These are phyloP conservation scores for Masnerella sp. DNA, from an alignment of 2,888 invertebrate genomes.

Conservation along the genomic window DNA sequence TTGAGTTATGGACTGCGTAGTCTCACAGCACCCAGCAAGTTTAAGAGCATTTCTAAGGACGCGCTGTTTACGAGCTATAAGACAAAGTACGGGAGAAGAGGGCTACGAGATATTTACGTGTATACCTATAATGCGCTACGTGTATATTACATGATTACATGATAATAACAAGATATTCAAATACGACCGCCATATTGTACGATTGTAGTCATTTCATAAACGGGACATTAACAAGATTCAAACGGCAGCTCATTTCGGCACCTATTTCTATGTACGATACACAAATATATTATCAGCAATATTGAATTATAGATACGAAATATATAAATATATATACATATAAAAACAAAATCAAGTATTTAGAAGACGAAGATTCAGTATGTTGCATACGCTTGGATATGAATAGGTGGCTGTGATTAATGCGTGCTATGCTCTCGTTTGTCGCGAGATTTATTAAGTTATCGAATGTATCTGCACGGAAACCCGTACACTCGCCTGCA, in stretches of 20 bases:
- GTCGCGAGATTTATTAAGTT: slow-evolving; percentile 54
- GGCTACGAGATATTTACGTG: slow-evolving; percentile 59
- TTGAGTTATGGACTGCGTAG: slow-evolving; percentile 70
- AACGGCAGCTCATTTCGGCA: slow-evolving; percentile 73
- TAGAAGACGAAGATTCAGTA: slow-evolving; percentile 53
- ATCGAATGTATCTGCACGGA: slow-evolving; percentile 49
- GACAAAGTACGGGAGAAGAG: slow-evolving; percentile 16
- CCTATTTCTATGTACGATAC: slow-evolving; percentile 74
- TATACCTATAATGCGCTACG: slow-evolving; percentile 61
- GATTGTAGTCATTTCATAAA: slow-evolving; percentile 61
- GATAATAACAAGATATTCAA: slow-evolving; percentile 52
- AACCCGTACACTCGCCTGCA: slow-evolving; percentile 22
- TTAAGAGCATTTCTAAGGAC: slow-evolving; percentile 38
- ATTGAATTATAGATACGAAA: slow-evolving; percentile 63
- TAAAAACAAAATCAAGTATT: slow-evolving; percentile 46
- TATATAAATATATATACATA: slow-evolving; percentile 29
- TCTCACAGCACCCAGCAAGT: slow-evolving; percentile 54
- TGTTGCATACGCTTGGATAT: slow-evolving; percentile 65
- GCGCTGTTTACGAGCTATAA: slow-evolving; percentile 28
- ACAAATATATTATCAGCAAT: slow-evolving; percentile 66
- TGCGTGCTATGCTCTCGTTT: slow-evolving; percentile 67
- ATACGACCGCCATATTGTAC: slow-evolving; percentile 62
- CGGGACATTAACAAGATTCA: slow-evolving; percentile 52
- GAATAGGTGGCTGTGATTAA: slow-evolving; percentile 74
- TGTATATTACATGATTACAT: slow-evolving; percentile 54